These are phyloP conservation scores for Eucera pruinosa DNA, from an alignment of 2,888 invertebrate genomes.

Conservation along the genomic window DNA sequence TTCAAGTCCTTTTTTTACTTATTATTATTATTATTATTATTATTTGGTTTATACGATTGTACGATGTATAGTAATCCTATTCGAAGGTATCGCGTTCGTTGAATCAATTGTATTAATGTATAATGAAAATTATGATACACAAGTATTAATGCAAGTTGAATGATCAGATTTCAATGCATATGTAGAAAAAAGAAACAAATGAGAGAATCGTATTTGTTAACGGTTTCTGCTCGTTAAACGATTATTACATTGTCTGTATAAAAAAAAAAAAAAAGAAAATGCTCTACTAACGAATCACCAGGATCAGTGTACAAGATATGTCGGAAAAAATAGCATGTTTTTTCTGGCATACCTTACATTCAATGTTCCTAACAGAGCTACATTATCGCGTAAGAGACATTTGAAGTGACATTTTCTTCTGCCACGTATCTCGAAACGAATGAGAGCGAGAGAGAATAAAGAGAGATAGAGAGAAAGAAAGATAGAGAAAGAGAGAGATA, in stretches of 20 bases:
- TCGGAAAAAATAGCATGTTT: constrained; percentile 31
- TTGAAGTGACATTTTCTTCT: constrained; percentile 37
- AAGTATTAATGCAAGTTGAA: constrained; percentile 60
- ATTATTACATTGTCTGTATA: constrained; percentile 63
- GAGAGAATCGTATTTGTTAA: constrained; percentile 53
- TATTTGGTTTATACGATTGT: constrained; percentile 44
- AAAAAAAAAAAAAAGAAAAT: too few species aligned
- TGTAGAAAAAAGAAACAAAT: constrained; percentile 41
- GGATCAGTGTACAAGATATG: constrained; percentile 58
- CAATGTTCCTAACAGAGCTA: constrained; percentile 61
- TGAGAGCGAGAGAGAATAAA: too few species aligned
- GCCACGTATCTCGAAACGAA: constrained; percentile 31
- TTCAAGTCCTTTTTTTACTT: constrained; percentile 32
- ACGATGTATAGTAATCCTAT: constrained; percentile 55
- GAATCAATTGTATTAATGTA: constrained; percentile 53
- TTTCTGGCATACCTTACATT: constrained; percentile 56
- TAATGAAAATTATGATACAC: constrained; percentile 56
- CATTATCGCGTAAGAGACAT: constrained; percentile 45
- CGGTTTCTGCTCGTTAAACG: constrained; percentile 49
- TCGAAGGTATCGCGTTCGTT: constrained; percentile 59
- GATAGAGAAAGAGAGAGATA: too few species aligned
- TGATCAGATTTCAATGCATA: constrained; percentile 37
- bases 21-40: constrained; percentile 52
- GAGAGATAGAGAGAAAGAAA: too few species aligned
- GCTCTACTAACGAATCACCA: constrained; percentile 48